Evolutionary conservation across 2,113 vertebrate species (phyloP).

Genomic region (Alaudala cheleensis): DNA sequence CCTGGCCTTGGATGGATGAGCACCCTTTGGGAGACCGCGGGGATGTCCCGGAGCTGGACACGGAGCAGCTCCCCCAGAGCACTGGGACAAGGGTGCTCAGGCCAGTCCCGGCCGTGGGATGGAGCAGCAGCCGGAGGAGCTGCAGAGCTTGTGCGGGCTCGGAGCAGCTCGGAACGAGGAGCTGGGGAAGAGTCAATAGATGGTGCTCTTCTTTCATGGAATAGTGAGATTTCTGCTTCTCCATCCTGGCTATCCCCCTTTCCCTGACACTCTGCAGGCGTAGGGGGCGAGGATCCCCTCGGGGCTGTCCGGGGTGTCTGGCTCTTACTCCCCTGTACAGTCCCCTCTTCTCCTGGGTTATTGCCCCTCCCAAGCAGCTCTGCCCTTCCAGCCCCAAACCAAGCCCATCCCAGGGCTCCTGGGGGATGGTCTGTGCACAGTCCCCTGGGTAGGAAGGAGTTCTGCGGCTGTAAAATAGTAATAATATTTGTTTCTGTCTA

Average conservation of each 20-base stretch:
- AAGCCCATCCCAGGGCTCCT: rapidly evolving
- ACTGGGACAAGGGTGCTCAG: rapidly evolving
- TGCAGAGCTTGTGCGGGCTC: rapidly evolving
- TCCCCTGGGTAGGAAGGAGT: neutral
- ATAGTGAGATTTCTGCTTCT: rapidly evolving
- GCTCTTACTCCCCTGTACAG: neutral
- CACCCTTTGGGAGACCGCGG: neutral
- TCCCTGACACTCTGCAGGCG: neutral
- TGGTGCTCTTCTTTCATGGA: neutral
- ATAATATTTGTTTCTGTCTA: neutral
- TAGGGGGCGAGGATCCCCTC: neutral
- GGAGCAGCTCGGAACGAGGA: rapidly evolving
- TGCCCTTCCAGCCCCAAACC: neutral
- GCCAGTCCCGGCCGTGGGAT: neutral
- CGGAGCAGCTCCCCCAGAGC: rapidly evolving
- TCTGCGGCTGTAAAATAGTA: neutral
- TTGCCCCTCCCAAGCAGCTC: neutral
- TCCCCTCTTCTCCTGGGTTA: neutral
- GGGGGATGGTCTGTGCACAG: neutral
- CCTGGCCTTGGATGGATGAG: rapidly evolving
- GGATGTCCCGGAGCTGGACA: neutral
- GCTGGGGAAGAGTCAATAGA: neutral
- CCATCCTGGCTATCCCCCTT: neutral
- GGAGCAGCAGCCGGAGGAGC: neutral
- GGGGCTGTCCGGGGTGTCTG: rapidly evolving